Evolutionary conservation across 92 coral and sea anemone species (phyloP).

Genomic region (Metridium senile): DNA sequence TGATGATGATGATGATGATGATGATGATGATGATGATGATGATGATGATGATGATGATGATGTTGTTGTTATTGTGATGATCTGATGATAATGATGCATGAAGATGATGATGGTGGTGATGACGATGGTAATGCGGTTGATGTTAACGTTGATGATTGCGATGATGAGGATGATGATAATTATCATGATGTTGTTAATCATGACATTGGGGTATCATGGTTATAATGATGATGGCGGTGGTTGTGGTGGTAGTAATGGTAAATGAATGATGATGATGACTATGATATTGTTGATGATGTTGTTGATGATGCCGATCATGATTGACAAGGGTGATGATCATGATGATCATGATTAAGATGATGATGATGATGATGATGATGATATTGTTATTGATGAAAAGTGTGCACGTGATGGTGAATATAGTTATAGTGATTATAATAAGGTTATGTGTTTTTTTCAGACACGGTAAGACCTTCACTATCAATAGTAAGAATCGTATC

Average conservation of each 20-base stretch:
- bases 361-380: too few relatives aligned
- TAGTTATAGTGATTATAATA: too few relatives aligned
- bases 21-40: too few relatives aligned
- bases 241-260: not conserved
- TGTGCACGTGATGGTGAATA: too few relatives aligned
- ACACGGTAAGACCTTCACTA: slow-evolving; percentile 53
- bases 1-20: too few relatives aligned
- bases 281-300: too few relatives aligned
- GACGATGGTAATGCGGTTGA: too few relatives aligned
- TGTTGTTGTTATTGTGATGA: too few relatives aligned
- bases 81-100: not conserved
- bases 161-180: not conserved
- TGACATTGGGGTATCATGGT: not conserved
- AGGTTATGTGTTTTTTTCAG: slow-evolving; percentile 22
- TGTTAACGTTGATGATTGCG: not conserved
- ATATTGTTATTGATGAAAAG: too few relatives aligned
- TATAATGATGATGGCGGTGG: not conserved
- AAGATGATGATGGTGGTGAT: not conserved
- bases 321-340: not conserved
- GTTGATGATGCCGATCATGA: not conserved
- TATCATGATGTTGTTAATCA: too few relatives aligned
- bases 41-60: too few relatives aligned
- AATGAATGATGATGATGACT: too few relatives aligned
- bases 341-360: not conserved
- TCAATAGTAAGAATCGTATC: slow-evolving; percentile 44